A percentile compares a stretch with the other conserved stretches of the same genome.
These are phyloP conservation scores for Trichogramma pretiosum DNA, from an alignment of 1,140 invertebrate genomes.

Conservation along the genomic window DNA sequence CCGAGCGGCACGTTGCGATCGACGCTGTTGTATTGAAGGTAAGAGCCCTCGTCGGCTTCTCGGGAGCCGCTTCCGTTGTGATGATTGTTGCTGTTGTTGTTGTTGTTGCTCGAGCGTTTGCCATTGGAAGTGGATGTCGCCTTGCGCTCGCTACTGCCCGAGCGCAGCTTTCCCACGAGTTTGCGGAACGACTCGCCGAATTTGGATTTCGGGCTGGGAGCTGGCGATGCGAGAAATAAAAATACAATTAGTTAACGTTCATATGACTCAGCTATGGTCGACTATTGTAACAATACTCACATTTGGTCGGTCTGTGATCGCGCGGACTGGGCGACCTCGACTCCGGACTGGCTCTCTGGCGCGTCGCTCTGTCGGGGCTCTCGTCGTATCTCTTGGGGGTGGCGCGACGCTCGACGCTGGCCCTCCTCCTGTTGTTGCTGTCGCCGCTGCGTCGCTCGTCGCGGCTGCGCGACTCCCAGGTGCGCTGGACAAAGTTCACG, in stretches of 20 bases:
- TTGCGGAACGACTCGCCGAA: conserved; percentile 60
- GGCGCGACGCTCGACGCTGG: background rate
- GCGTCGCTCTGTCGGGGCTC: conserved; percentile 11
- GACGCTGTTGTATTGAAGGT: conserved; percentile 55
- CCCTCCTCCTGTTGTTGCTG: background rate
- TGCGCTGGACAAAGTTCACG: conserved; percentile 34
- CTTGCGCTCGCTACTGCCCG: conserved; percentile 63
- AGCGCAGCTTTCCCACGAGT: conserved; percentile 67
- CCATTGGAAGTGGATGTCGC: no score
- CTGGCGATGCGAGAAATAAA: conserved; percentile 13
- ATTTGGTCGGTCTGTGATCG: conserved; percentile 11
- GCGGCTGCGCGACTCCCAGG: conserved; percentile 34
- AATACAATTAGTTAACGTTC: background rate
- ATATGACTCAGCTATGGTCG: background rate
- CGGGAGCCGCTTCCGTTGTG: conserved; percentile 23
- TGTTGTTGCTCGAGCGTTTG: conserved; percentile 33
- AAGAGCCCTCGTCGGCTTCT: conserved; percentile 47
- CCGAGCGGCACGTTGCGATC: conserved; percentile 45
- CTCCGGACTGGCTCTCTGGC: background rate
- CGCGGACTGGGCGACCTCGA: no score
- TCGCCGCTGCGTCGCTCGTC: conserved; percentile 20
- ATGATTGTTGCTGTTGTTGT: no score
- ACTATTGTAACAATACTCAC: background rate
- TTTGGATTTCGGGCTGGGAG: conserved; percentile 47
- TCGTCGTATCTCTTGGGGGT: background rate